Evolutionary conservation across 1,140 invertebrate genomes (phyloP).

Genomic region (Drosophila prosaltans): DNA sequence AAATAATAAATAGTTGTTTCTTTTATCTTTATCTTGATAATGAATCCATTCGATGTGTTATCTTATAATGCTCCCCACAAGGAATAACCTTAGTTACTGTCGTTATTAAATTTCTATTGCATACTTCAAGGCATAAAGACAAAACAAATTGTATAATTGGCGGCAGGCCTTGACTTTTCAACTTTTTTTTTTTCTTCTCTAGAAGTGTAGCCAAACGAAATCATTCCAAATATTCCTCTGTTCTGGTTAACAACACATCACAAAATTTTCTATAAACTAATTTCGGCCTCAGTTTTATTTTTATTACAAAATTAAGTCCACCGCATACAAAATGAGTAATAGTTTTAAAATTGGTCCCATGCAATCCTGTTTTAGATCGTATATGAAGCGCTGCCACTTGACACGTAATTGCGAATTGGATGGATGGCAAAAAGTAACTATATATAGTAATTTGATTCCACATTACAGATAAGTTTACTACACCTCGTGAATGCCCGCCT

Average conservation of each 20-base stretch:
- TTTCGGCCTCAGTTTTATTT: not conserved
- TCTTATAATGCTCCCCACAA: no score
- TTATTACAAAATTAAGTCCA: not conserved
- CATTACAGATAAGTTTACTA: not conserved
- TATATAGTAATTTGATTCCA: not conserved
- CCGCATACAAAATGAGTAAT: not conserved
- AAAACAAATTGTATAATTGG: no score
- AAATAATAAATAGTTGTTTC: conserved; percentile 5
- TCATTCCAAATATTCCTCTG: not conserved
- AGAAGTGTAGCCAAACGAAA: no score
- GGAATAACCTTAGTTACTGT: no score
- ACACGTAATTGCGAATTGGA: not conserved
- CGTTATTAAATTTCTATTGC: not conserved
- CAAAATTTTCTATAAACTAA: not conserved
- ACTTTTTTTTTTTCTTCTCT: no score
- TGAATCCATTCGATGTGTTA: no score
- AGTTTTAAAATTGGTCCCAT: not conserved
- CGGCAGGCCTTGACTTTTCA: no score
- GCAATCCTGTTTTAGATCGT: not conserved
- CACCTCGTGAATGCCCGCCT: not conserved
- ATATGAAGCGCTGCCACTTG: not conserved
- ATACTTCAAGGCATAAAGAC: not conserved
- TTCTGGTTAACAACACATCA: not conserved
- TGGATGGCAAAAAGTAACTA: not conserved
- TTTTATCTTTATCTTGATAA: no score